Evolutionary conservation across 2,113 vertebrate genomes (phyloP).

Genomic region (Damaliscus lunatus): DNA sequence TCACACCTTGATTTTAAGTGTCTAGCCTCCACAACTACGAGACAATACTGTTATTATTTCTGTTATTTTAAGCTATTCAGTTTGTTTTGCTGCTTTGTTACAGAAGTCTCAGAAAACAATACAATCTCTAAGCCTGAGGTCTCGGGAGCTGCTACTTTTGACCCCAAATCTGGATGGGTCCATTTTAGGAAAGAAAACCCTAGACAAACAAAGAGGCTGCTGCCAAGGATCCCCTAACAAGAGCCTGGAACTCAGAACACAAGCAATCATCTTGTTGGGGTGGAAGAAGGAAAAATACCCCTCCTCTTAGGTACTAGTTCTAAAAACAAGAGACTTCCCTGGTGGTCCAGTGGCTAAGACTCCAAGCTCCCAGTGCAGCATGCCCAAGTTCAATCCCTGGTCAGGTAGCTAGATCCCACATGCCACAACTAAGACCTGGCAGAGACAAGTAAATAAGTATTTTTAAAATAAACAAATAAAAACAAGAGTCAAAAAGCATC

Average conservation of each 20-base stretch:
- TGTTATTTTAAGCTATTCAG: not conserved
- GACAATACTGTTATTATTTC: not conserved
- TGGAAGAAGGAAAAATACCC: not conserved
- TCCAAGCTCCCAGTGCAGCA: not conserved
- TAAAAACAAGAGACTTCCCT: not conserved
- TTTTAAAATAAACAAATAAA: not conserved
- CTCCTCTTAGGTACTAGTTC: not conserved
- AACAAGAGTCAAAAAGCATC: not conserved
- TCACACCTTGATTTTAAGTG: not conserved
- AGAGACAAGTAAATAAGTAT: not conserved
- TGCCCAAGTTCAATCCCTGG: not conserved
- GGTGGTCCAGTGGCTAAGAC: not conserved
- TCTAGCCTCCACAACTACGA: not conserved
- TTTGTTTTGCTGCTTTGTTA: not conserved
- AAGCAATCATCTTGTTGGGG: not conserved
- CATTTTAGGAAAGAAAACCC: not conserved
- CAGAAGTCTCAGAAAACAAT: not conserved
- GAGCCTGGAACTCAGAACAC: not conserved
- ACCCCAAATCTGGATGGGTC: not conserved
- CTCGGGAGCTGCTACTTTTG: not conserved
- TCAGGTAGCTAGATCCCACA: not conserved
- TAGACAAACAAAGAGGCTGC: not conserved
- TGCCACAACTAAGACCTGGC: not conserved
- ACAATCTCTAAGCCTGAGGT: not conserved
- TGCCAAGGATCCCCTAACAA: not conserved